A percentile compares a stretch with the other conserved stretches of the same genome.
Conservation (phyloP, 2,888 invertebrate species). For the Perizoma flavofasciatum region DNA sequence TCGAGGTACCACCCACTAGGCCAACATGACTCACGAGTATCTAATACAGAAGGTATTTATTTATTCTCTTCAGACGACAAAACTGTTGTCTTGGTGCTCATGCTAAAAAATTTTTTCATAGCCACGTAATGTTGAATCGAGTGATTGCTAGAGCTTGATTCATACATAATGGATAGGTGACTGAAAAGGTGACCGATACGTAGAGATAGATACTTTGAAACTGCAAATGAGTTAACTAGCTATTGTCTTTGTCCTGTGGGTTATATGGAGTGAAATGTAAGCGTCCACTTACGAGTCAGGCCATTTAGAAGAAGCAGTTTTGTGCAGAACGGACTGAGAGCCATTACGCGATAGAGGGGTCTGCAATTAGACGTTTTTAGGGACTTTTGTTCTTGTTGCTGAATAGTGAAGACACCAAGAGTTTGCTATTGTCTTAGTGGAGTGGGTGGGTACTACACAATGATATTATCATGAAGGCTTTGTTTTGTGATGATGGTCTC, state of each 20-base stretch:
- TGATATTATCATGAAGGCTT: no score
- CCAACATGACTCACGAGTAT: no score
- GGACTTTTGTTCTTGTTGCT: conserved; percentile 19
- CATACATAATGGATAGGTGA: not conserved
- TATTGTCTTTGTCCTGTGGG: conserved; percentile 10
- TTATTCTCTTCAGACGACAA: no score
- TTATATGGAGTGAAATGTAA: conserved; percentile 26
- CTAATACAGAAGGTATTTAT: no score
- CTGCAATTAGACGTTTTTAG: conserved; percentile 32
- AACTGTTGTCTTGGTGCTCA: no score
- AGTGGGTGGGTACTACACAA: not conserved
- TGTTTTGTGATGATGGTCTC: no score
- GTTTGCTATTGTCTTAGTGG: conserved; percentile 1
- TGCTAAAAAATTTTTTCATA: no score
- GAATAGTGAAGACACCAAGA: conserved; percentile 9
- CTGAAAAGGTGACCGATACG: not conserved
- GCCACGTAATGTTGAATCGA: no score
- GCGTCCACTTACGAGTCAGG: conserved; percentile 34
- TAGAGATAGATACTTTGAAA: not conserved
- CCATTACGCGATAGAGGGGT: conserved; percentile 31
- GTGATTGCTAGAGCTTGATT: not conserved
- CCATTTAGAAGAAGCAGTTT: conserved; percentile 40
- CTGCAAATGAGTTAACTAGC: not conserved
- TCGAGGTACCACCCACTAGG: no score
- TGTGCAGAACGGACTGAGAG: conserved; percentile 21